A percentile compares a stretch with the other conserved stretches of the same genome.
Evolutionary conservation across 2,113 vertebrate species (phyloP).

Genomic region (Colaptes auratus): DNA sequence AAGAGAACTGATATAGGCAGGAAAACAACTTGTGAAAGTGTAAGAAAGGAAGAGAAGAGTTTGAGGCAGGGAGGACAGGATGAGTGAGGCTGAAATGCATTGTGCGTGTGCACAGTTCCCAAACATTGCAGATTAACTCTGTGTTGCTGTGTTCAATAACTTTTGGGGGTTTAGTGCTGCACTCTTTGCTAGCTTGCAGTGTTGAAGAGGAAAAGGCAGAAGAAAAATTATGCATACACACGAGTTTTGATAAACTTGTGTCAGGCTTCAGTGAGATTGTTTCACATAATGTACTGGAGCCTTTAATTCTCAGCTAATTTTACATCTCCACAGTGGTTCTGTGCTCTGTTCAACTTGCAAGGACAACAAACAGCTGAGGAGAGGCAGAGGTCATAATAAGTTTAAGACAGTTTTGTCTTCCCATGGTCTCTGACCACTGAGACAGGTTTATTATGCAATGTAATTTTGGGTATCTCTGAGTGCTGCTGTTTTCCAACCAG

Average conservation of each 20-base stretch:
- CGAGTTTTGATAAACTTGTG: not conserved
- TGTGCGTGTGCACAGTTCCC: not conserved
- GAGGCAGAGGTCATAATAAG: not conserved
- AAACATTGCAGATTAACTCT: not conserved
- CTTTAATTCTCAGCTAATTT: not conserved
- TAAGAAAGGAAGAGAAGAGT: not conserved
- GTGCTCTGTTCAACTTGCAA: not conserved
- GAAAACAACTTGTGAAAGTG: slow-evolving; percentile 4
- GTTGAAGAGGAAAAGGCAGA: not conserved
- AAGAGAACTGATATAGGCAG: not conserved
- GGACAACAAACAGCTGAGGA: not conserved
- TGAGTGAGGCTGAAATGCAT: fast-evolving
- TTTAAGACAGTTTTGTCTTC: not conserved
- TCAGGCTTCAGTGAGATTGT: not conserved
- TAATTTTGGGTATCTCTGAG: not conserved
- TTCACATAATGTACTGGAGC: not conserved
- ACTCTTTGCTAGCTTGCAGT: not conserved
- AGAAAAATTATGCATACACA: not conserved
- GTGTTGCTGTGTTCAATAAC: not conserved
- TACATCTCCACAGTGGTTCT: not conserved
- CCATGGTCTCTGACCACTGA: not conserved
- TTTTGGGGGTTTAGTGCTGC: not conserved
- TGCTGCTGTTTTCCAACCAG: not conserved
- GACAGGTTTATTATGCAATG: fast-evolving
- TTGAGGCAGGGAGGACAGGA: not conserved